Evolutionary conservation across 1,140 invertebrate genomes (phyloP).

Genomic region (Paramacrobiotus metropolitanus): DNA sequence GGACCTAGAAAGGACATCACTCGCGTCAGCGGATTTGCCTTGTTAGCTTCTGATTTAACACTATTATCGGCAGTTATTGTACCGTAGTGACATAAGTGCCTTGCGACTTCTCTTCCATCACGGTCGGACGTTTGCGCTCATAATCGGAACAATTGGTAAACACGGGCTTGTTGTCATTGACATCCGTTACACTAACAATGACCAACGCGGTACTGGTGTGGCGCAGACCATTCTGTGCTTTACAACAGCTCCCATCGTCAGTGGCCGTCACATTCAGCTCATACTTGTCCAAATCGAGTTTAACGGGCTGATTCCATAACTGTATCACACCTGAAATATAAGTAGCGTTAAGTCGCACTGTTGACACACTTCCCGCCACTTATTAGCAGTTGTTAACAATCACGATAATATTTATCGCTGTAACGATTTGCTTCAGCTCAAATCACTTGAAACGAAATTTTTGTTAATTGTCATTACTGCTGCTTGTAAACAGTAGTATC

Average conservation of each 20-base stretch:
- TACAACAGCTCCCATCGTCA: slow-evolving; percentile 76
- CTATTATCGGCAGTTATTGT: no score
- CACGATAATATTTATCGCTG: no score
- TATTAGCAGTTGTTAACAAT: no score
- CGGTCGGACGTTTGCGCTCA: slow-evolving; percentile 10
- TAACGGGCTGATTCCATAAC: slow-evolving; percentile 54
- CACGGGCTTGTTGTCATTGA: slow-evolving; percentile 80
- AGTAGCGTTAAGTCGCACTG: not conserved
- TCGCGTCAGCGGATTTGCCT: no score
- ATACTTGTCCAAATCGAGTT: slow-evolving; percentile 53
- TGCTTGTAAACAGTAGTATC: no score
- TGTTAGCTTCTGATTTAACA: no score
- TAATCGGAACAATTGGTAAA: slow-evolving; percentile 78
- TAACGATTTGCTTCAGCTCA: no score
- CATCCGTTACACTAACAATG: slow-evolving; percentile 83
- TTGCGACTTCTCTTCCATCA: slow-evolving; percentile 11
- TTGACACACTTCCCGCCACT: no score
- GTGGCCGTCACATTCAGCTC: slow-evolving; percentile 77
- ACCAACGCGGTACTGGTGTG: slow-evolving; percentile 84
- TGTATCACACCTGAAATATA: slow-evolving; percentile 46
- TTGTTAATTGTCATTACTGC: no score
- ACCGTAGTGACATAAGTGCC: slow-evolving; percentile 12
- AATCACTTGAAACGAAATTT: no score
- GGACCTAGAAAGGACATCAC: slow-evolving; percentile 38
- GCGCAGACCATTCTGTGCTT: slow-evolving; percentile 48